Conservation (phyloP, 1,140 invertebrate genomes). For the Tribolium madens region DNA sequence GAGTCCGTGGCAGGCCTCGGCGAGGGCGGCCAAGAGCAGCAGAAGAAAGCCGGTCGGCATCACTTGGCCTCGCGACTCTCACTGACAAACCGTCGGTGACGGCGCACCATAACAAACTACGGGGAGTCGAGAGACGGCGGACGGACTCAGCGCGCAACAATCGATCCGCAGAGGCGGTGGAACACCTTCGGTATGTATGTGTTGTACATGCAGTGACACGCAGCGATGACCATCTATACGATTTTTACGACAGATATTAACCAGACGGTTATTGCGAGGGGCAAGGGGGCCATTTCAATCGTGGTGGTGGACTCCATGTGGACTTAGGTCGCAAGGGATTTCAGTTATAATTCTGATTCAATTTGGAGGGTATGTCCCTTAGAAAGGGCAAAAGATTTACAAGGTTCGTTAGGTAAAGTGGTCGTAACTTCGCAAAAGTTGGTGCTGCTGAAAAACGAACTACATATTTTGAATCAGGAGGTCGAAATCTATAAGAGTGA, state of each 20-base stretch:
- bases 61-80: conserved; percentile 42
- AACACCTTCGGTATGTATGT: conserved; percentile 15
- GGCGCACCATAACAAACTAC: conserved; percentile 49
- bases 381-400: too few species aligned
- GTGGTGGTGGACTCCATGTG: too few species aligned
- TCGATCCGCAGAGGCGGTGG: conserved; percentile 51
- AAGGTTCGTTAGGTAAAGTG: too few species aligned
- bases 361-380: too few species aligned
- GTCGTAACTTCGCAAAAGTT: too few species aligned
- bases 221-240: not conserved
- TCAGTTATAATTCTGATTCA: too few species aligned
- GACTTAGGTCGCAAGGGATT: too few species aligned
- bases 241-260: not conserved
- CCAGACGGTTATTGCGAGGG: not conserved
- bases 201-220: conserved; percentile 9
- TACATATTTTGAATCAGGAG: not conserved
- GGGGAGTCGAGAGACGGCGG: conserved; percentile 39
- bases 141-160: conserved; percentile 53
- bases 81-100: conserved; percentile 36
- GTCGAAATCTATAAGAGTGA: not conserved
- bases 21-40: conserved; percentile 40
- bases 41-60: conserved; percentile 49
- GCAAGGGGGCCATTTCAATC: too few species aligned
- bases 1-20: conserved; percentile 57
- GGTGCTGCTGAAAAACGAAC: not conserved